A percentile compares a stretch with the other conserved stretches of the same genome.
These are phyloP conservation scores for Strix aluco DNA, from an alignment of 2,113 vertebrate genomes.

Conservation along the genomic window DNA sequence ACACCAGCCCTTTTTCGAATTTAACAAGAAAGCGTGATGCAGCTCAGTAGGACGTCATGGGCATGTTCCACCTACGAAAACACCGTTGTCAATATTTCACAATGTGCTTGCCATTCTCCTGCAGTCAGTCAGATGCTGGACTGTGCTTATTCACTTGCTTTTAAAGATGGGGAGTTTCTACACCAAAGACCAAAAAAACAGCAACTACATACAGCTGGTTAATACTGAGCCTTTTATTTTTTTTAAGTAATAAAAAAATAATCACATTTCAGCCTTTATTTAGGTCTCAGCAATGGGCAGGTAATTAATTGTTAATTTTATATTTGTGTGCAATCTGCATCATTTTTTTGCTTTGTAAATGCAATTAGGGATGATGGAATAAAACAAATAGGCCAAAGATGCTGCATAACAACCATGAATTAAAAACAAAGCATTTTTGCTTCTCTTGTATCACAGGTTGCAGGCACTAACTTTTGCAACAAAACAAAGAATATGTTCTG, in stretches of 20 bases:
- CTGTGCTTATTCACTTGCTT: not conserved
- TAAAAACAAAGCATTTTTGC: not conserved
- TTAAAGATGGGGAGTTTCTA: not conserved
- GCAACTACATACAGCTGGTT: not conserved
- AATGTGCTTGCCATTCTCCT: not conserved
- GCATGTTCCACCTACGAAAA: not conserved
- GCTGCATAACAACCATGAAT: not conserved
- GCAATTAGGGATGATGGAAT: constrained; percentile 31
- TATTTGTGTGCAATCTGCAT: constrained; percentile 37
- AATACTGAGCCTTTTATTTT: constrained; percentile 4
- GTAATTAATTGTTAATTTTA: constrained; percentile 67
- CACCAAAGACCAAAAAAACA: not conserved
- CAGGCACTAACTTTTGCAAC: constrained; percentile 11
- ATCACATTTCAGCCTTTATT: constrained; percentile 66
- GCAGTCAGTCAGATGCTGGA: not conserved
- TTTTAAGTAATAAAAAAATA: not conserved
- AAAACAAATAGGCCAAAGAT: constrained; percentile 31
- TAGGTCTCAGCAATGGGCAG: constrained; percentile 50
- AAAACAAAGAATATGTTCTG: constrained; percentile 1
- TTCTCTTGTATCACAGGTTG: not conserved
- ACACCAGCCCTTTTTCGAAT: constrained; percentile 23
- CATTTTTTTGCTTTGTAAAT: constrained; percentile 34
- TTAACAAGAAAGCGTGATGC: constrained; percentile 22
- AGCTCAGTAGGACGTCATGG: not conserved
- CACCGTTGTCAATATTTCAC: not conserved